These are phyloP conservation scores for Leptinotarsa rubiginosa DNA, from an alignment of 2,888 invertebrate genomes.

Conservation along the genomic window DNA sequence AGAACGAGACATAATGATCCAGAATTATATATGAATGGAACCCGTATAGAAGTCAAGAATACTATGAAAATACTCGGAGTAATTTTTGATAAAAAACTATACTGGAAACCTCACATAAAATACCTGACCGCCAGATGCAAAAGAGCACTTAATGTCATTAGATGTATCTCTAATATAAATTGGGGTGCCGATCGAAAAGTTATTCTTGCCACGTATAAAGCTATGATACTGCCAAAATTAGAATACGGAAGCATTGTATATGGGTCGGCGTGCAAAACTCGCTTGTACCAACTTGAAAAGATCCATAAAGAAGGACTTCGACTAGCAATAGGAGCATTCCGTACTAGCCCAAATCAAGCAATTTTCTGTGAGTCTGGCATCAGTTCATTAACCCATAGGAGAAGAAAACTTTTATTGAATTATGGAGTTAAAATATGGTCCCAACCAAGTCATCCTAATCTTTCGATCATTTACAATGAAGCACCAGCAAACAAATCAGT, in stretches of 20 bases:
- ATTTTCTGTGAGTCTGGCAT: too few relatives aligned
- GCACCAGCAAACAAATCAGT: too few relatives aligned
- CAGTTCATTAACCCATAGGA: too few relatives aligned
- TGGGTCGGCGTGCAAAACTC: slow-evolving; percentile 18
- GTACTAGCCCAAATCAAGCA: too few relatives aligned
- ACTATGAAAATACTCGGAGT: slow-evolving; percentile 7
- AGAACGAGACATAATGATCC: slow-evolving; percentile 18
- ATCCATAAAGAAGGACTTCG: too few relatives aligned
- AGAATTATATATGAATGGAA: not conserved
- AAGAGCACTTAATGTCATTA: slow-evolving; percentile 2
- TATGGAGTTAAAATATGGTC: too few relatives aligned
- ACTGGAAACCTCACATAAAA: slow-evolving; percentile 19
- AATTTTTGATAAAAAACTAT: slow-evolving; percentile 24
- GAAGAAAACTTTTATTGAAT: too few relatives aligned
- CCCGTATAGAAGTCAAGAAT: not conserved
- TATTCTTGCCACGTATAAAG: slow-evolving; percentile 18
- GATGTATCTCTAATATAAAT: slow-evolving; percentile 20
- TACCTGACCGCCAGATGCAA: slow-evolving; percentile 21
- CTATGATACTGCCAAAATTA: slow-evolving; percentile 19
- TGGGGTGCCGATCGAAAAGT: slow-evolving; percentile 29
- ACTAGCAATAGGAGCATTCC: too few relatives aligned
- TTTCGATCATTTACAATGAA: too few relatives aligned
- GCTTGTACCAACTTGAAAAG: slow-evolving; percentile 5
- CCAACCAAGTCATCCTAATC: too few relatives aligned
- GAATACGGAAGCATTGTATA: too few relatives aligned